Percentiles rank a stretch among this genome's conserved stretches.
phyloP scores from a whole-genome alignment of 1,140 invertebrate species.

The Apis cerana region DNA sequence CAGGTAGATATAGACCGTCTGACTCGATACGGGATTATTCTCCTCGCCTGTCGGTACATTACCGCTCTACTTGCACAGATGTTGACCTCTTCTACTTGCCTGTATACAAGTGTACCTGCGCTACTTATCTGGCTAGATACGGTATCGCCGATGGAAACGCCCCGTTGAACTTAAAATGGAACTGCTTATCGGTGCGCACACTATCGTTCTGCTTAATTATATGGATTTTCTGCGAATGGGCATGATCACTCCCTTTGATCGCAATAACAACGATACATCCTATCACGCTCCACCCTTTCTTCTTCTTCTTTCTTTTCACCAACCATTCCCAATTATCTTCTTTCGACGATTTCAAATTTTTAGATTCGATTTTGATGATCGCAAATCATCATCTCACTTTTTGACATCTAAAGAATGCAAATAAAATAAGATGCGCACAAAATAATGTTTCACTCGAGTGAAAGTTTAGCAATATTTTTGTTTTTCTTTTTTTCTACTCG shows the following conservation, averaged over 20 bases:
- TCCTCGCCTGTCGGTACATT: slow-evolving; percentile 12
- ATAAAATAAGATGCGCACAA: too few relatives aligned
- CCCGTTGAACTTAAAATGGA: background rate
- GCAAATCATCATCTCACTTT: too few relatives aligned
- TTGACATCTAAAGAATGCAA: too few relatives aligned
- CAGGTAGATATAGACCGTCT: background rate
- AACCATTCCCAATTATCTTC: too few relatives aligned
- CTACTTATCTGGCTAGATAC: background rate
- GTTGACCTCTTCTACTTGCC: slow-evolving; percentile 10
- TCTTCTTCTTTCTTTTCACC: too few relatives aligned
- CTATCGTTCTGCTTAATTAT: background rate
- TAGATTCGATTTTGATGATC: too few relatives aligned
- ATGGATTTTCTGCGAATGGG: background rate
- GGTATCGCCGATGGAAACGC: background rate
- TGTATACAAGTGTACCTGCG: background rate
- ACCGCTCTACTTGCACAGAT: slow-evolving; percentile 21
- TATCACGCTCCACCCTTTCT: too few relatives aligned
- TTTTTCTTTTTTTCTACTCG: too few relatives aligned
- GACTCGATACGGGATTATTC: slow-evolving; percentile 15
- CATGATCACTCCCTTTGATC: background rate
- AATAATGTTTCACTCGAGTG: too few relatives aligned
- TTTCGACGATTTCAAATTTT: too few relatives aligned
- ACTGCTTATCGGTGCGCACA: background rate
- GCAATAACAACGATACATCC: too few relatives aligned
- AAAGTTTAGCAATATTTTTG: too few relatives aligned